Conservation (phyloP, 2,113 vertebrate genomes). For the Coreoperca whiteheadi region DNA sequence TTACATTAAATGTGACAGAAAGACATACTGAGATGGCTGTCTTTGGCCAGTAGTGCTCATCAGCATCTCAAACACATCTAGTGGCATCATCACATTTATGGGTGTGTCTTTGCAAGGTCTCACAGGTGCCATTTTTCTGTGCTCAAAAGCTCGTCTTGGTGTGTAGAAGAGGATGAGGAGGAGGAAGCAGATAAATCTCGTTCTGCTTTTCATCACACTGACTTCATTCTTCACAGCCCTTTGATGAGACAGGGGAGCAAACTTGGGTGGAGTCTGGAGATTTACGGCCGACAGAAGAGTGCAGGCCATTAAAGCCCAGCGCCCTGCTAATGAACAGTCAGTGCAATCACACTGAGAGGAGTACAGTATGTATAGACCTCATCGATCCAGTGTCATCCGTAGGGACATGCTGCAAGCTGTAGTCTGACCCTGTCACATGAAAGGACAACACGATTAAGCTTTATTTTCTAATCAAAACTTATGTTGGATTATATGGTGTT, state of each 20-base stretch:
- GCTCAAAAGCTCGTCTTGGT: constrained; percentile 19
- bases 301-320: constrained; percentile 64
- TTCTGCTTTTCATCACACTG: constrained; percentile 75
- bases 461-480: constrained; percentile 38
- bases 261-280: constrained; percentile 69
- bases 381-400: constrained; percentile 54
- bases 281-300: constrained; percentile 63
- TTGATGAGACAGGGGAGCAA: constrained; percentile 76
- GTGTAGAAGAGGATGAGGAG: constrained; percentile 20
- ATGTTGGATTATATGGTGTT: neutral
- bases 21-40: neutral
- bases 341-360: constrained; percentile 51
- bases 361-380: constrained; percentile 40
- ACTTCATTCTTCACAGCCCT: constrained; percentile 72
- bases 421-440: constrained; percentile 42
- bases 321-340: constrained; percentile 71
- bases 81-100: constrained; percentile 42
- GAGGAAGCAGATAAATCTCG: constrained; percentile 67
- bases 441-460: constrained; percentile 45
- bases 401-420: constrained; percentile 17
- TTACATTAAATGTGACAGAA: neutral
- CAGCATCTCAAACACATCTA: constrained; percentile 49
- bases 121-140: constrained; percentile 53
- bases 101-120: constrained; percentile 26
- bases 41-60: constrained; percentile 32